phyloP scores from a whole-genome alignment of 2,888 invertebrate species.

The Dugesia japonica region DNA sequence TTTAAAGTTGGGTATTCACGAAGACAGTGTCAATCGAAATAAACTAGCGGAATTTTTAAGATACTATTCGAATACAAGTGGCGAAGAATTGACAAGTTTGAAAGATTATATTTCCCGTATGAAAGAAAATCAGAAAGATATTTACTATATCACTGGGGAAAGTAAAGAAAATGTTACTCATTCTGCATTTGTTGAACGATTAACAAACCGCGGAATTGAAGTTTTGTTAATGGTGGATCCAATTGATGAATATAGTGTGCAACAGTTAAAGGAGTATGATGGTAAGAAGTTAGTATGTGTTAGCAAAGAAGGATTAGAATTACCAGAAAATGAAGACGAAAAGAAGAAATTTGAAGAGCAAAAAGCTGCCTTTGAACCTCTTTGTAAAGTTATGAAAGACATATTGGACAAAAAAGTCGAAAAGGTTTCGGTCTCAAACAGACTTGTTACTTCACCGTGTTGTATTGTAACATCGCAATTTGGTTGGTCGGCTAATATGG shows the following conservation, averaged over 20 bases:
- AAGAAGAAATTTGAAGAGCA: conserved; percentile 88
- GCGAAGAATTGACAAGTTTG: conserved; percentile 77
- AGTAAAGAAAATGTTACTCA: conserved; percentile 79
- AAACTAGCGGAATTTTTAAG: conserved; percentile 72
- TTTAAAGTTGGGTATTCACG: conserved; percentile 86
- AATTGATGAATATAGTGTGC: conserved; percentile 95
- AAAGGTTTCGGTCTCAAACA: conserved; percentile 82
- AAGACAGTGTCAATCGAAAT: conserved; percentile 68
- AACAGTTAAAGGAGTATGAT: conserved; percentile 92
- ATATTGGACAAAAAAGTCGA: conserved; percentile 94
- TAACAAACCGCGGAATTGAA: conserved; percentile 91
- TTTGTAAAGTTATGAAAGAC: conserved; percentile 71
- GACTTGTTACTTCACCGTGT: conserved; percentile 88
- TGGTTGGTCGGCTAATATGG: conserved; percentile 99
- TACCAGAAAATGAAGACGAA: conserved; percentile 91
- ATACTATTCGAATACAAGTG: conserved; percentile 79
- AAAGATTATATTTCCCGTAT: conserved; percentile 90
- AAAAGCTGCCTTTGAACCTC: conserved; percentile 60
- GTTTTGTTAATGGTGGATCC: conserved; percentile 95
- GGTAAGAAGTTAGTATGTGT: conserved; percentile 86
- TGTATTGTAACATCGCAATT: conserved; percentile 97
- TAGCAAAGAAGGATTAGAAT: conserved; percentile 87
- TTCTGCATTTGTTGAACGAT: conserved; percentile 89
- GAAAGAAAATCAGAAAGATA: conserved; percentile 93
- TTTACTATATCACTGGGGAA: conserved; percentile 77